Percentiles rank a stretch among this genome's conserved stretches.
Conservation (phyloP, 2,113 vertebrate genomes). For the western clawed frog (Xenopus tropicalis) region UCB_Xtro_10.0 CM004443.2:67021501-67022000, state of each 20-base stretch:
- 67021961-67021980: constrained; percentile 93
- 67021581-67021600: too few species aligned
- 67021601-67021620: too few species aligned
- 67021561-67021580: too few species aligned
- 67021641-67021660: too few species aligned
- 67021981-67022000: constrained; percentile 96
- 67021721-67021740: too few species aligned
- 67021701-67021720: too few species aligned
- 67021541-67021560: too few species aligned
- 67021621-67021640: too few species aligned
- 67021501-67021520: too few species aligned
- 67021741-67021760: not conserved
- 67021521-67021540: too few species aligned
- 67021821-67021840: constrained; percentile 26
- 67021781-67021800: constrained; percentile 11
- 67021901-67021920: constrained; percentile 29
- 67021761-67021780: constrained; percentile 15
- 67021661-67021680: too few species aligned
- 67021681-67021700: too few species aligned
- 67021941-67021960: constrained; percentile 72
- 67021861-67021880: constrained; percentile 31
- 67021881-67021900: constrained; percentile 40
- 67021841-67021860: constrained; percentile 39
- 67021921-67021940: constrained; percentile 33
- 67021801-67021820: constrained; percentile 28